Conservation (phyloP, 1,140 invertebrate species). For the Magallana gigas region DNA sequence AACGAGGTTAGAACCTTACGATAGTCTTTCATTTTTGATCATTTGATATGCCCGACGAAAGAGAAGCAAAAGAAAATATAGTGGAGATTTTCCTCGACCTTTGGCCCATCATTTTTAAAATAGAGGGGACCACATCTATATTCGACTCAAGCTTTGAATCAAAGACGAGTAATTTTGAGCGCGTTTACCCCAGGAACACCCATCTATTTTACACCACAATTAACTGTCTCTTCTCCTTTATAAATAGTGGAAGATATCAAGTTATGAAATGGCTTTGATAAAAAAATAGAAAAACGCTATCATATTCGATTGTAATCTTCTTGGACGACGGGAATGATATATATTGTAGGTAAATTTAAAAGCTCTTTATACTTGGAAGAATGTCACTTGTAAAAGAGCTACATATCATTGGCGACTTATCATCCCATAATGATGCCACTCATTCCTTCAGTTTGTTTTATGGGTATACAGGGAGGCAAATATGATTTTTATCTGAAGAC, state of each 20-base stretch:
- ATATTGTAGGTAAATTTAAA: conserved; percentile 15
- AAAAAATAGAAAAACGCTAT: conserved; percentile 24
- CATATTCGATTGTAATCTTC: conserved; percentile 34
- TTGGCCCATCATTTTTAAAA: background rate
- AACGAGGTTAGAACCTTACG: background rate
- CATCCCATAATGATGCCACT: background rate
- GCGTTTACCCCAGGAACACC: background rate
- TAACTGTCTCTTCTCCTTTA: background rate
- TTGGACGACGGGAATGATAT: background rate
- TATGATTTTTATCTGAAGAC: too few species aligned
- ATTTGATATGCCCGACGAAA: conserved; percentile 7
- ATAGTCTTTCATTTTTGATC: conserved; percentile 24
- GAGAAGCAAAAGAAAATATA: background rate
- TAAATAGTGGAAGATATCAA: conserved; percentile 5
- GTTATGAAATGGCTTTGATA: conserved; percentile 29
- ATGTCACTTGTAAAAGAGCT: background rate
- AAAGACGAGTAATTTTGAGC: background rate
- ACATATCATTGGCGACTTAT: background rate
- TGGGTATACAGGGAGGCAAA: background rate
- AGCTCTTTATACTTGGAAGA: conserved; percentile 10
- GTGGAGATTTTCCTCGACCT: background rate
- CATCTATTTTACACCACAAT: conserved; percentile 13
- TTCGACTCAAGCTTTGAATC: conserved; percentile 3
- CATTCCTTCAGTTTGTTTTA: background rate
- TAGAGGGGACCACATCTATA: background rate